Evolutionary conservation across 2,113 vertebrate genomes (phyloP), one percentile per base, ranked within the genome.

Genomic region (Pavo muticus): DNA sequence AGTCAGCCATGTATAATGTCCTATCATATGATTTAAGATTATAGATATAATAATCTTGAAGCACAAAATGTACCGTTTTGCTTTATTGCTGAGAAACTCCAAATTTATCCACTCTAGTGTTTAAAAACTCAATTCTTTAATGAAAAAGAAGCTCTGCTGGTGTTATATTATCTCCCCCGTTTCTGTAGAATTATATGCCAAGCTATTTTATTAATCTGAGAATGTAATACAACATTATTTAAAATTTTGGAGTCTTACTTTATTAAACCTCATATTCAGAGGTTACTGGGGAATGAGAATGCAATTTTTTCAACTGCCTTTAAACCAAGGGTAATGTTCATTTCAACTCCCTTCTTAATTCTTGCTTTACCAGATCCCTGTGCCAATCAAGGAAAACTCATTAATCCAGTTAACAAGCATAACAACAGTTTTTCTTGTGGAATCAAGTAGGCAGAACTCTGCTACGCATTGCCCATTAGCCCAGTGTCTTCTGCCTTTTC

Each of bases 121-220:
- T 95, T 94, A 72, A 91, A 94, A 91, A 84, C 48, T 95, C 91
- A 95, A 70, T 94, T 95, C 50, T 61, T 95, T 96, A 96, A 94
- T 85, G 93, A 97, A 90, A 44, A 90, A 96, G 93, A 72, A 79
- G 23, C 91, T 24, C 83, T 90, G 92, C 76, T 90, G 85, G 48
- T 94, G 56, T 93, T 93, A 57, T 74, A 87, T 96, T 95, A 42
- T 56, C n/a, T 96, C 54, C 39, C 48, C 91, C 92, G 76, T 97
- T 77, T 82, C 86, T 17, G 7, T 45, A 37, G 73, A 68, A 48
- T 77, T 87, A 79, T 54, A 76, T 48, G 47, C 39, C 42, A 91
- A 85, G 69, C 29, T 87, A 80, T 88, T 95, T 96, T 95, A 94
- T 95, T 96, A 94, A 95, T 90, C 63, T 86, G 76, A 95, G 54